A percentile compares a stretch with the other conserved stretches of the same genome.
phyloP scores from a whole-genome alignment of 2,113 vertebrate genomes.

The Hyperoodon ampullatus region DNA sequence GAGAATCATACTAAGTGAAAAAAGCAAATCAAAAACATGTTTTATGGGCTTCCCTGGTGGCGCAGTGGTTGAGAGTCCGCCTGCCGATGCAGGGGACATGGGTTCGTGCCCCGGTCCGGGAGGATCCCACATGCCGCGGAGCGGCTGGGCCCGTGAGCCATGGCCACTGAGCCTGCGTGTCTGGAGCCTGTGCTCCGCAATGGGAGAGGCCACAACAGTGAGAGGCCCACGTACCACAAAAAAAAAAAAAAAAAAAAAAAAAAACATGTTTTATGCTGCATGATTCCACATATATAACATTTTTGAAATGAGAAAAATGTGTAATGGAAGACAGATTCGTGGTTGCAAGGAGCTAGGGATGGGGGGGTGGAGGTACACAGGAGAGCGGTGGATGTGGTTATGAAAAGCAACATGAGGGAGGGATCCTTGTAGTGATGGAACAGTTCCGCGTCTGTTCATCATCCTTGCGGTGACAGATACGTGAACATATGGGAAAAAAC shows the following conservation, averaged over 20 bases:
- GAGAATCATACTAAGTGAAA: not conserved
- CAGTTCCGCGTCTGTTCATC: not conserved
- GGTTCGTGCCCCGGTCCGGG: too few species aligned
- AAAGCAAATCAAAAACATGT: not conserved
- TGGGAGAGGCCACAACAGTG: too few species aligned
- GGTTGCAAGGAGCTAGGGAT: not conserved
- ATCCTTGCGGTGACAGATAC: not conserved
- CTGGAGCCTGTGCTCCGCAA: too few species aligned
- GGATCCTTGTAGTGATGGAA: not conserved
- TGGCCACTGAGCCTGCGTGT: too few species aligned
- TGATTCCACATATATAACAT: not conserved
- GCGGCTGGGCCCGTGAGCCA: too few species aligned
- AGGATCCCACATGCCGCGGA: too few species aligned
- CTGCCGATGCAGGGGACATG: too few species aligned
- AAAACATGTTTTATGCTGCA: not conserved
- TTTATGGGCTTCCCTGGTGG: too few species aligned
- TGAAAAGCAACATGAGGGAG: not conserved
- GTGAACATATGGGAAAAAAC: not conserved
- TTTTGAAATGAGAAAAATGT: not conserved
- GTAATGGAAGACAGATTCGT: not conserved
- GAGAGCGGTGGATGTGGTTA: not conserved
- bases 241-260: too few species aligned
- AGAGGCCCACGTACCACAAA: too few species aligned
- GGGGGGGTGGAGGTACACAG: too few species aligned
- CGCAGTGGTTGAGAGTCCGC: too few species aligned